These are phyloP conservation scores for Mellilla xanthometata DNA, from an alignment of 2,888 invertebrate genomes.

Conservation along the genomic window DNA sequence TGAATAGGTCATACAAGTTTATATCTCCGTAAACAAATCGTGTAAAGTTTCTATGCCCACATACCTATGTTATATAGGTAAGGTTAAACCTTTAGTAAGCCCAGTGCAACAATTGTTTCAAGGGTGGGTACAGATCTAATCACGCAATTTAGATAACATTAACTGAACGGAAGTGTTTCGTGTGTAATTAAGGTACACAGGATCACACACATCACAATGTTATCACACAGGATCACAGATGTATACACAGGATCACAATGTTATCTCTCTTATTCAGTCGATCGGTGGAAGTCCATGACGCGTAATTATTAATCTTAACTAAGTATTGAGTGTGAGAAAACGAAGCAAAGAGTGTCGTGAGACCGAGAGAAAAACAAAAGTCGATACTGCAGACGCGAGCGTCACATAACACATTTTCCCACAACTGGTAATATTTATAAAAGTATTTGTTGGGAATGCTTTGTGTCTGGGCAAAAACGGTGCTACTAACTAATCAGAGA, in stretches of 20 bases:
- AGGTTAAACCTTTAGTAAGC: background rate
- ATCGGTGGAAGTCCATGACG: slow-evolving; percentile 47
- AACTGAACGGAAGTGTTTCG: slow-evolving; percentile 36
- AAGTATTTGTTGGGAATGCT: slow-evolving; percentile 60
- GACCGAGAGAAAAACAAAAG: slow-evolving; percentile 62
- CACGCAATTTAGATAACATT: slow-evolving; percentile 21
- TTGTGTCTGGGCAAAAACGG: slow-evolving; percentile 66
- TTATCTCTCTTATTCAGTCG: slow-evolving; percentile 39
- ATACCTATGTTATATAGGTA: background rate
- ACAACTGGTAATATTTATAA: slow-evolving; percentile 49
- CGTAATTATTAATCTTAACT: slow-evolving; percentile 60
- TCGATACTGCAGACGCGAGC: slow-evolving; percentile 39
- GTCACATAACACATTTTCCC: slow-evolving; percentile 62
- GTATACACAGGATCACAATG: slow-evolving; percentile 42
- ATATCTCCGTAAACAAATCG: too few relatives aligned
- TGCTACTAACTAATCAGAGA: slow-evolving; percentile 68
- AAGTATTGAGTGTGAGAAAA: slow-evolving; percentile 65
- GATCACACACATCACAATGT: too few relatives aligned
- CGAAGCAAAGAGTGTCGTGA: slow-evolving; percentile 61
- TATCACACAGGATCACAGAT: too few relatives aligned
- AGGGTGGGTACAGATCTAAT: slow-evolving; percentile 14
- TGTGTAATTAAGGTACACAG: slow-evolving; percentile 35
- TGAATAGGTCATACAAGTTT: too few relatives aligned
- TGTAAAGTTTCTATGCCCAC: too few relatives aligned
- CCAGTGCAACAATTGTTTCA: slow-evolving; percentile 15